A percentile compares a stretch with the other conserved stretches of the same genome.
Evolutionary conservation across 2,797 vertebrate species (phyloP).

Genomic region (Smutsia gigantea): DNA sequence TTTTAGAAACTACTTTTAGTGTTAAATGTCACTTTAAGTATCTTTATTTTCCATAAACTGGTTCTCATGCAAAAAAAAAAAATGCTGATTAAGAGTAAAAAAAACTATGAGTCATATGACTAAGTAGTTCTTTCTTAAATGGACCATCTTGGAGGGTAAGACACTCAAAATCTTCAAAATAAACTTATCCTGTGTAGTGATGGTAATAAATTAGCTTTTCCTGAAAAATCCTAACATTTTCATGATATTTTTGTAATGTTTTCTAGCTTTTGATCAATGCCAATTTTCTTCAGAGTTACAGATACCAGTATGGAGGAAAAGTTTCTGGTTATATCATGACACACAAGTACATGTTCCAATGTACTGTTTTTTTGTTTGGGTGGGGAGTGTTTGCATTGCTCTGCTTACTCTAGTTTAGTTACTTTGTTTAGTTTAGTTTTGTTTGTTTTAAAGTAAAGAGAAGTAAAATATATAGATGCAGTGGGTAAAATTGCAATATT

Average conservation of each 20-base stretch:
- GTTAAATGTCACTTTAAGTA: neutral
- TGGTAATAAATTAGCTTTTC: neutral
- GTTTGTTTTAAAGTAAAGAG: conserved; percentile 20
- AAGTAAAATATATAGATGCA: neutral
- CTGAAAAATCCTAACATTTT: neutral
- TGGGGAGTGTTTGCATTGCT: neutral
- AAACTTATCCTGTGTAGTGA: neutral
- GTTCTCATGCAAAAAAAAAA: neutral
- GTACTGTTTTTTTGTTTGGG: neutral
- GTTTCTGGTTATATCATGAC: neutral
- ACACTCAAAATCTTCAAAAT: neutral
- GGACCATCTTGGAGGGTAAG: neutral
- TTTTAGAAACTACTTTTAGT: neutral
- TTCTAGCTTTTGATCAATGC: neutral
- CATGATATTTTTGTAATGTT: neutral
- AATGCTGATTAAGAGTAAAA: neutral
- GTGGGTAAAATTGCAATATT: neutral
- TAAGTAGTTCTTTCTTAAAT: neutral
- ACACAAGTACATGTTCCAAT: neutral
- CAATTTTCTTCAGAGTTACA: neutral
- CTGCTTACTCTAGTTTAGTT: neutral
- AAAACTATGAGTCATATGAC: neutral
- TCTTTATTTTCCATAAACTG: neutral
- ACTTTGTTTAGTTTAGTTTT: neutral
- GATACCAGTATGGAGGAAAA: neutral